A percentile compares a stretch with the other conserved stretches of the same genome.
These are phyloP conservation scores for Agelaius phoeniceus DNA, from an alignment of 2,113 vertebrate species.

Conservation along the genomic window DNA sequence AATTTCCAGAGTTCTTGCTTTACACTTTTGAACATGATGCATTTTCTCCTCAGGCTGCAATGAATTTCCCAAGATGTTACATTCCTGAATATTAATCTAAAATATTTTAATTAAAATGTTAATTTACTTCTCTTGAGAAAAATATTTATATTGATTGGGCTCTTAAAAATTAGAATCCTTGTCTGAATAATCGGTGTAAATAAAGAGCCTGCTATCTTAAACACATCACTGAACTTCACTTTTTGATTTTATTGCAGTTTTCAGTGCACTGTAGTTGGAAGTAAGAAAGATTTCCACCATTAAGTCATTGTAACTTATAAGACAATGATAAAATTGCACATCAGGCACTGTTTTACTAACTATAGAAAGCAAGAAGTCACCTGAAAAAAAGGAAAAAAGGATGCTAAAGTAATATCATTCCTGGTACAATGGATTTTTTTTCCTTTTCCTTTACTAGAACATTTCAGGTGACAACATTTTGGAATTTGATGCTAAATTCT, in stretches of 20 bases:
- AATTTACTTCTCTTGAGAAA: not conserved
- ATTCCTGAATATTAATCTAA: not conserved
- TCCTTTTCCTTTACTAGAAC: not conserved
- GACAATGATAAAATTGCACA: not conserved
- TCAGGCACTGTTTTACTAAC: not conserved
- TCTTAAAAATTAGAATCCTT: not conserved
- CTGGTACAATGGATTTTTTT: not conserved
- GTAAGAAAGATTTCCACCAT: not conserved
- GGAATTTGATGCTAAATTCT: conserved; percentile 27
- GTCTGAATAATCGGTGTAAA: not conserved
- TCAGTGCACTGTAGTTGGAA: not conserved
- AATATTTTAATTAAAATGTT: not conserved
- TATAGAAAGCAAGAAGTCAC: not conserved
- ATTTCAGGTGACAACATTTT: conserved; percentile 28
- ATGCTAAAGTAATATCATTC: not conserved
- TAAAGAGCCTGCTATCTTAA: not conserved
- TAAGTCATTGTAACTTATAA: not conserved
- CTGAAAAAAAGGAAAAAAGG: not conserved
- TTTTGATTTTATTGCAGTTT: not conserved
- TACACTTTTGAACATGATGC: not conserved
- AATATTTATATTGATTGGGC: not conserved
- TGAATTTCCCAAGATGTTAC: not conserved
- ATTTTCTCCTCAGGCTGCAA: not conserved
- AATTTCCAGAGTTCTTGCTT: not conserved
- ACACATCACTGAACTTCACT: not conserved